Evolutionary conservation across 1,140 invertebrate genomes (phyloP), one percentile per base, ranked within the genome.

Genomic region (Hycleus cichorii): DNA sequence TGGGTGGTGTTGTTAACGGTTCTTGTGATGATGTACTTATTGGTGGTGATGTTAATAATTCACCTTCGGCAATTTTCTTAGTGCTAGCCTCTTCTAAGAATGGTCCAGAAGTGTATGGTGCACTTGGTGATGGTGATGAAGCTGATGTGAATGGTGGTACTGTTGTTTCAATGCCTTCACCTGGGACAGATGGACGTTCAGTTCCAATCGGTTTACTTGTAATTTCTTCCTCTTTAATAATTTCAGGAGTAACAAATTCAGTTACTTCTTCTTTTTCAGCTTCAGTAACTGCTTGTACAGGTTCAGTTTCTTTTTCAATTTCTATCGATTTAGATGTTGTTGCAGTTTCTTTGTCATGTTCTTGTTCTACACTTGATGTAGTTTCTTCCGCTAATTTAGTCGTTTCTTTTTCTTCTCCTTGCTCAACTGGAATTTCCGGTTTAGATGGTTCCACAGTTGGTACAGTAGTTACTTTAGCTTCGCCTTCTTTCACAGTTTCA

Each of bases 1-100:
- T 46, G 49, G 62, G 18, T 44, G 47, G 63, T 49, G 59, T 68
- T 55, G 65, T 52, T 38, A 64, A 60, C 50, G 65, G 47, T 32
- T 60, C 12, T 42, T 51, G 11, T 42, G 11, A 42, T 42, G 40
- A 11, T 42, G 40, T n/a, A 42, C 4, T 42, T 42, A 32, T 4
- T 43, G 65, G 62, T 39, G 46, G 45, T 39, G 69, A 66, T 24
- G 70, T 67, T 0, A 65, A 68, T 32, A 69, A 45, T 64, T 69
- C 66, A 7, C 67, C 67, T 40, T 57, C 52, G 26, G 66, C 12
- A 24, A n/a, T n/a, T 55, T 59, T 47, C 48, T 66, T 50, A 58
- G 51, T 59, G 49, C 54, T 40, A 66, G 56, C 56, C 32, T 63
- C 59, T 56, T 49, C 24, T 12, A 18, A 26, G 51, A 47, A 4